Percentiles rank a stretch among this genome's conserved stretches.
These are phyloP conservation scores for Linepithema humile DNA, from an alignment of 1,140 invertebrate genomes.

Conservation along the genomic window DNA sequence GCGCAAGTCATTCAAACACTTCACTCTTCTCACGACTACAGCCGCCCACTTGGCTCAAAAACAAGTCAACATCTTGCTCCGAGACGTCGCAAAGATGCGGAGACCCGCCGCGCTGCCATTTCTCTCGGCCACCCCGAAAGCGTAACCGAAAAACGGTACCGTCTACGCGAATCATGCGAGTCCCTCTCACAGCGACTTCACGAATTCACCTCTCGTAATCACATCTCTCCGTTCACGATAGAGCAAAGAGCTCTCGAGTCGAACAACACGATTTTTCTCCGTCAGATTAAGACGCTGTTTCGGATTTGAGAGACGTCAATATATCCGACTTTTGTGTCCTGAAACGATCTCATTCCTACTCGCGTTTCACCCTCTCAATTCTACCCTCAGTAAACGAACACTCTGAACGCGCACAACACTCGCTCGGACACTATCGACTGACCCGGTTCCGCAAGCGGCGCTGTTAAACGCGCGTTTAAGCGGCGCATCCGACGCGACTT, in stretches of 20 bases:
- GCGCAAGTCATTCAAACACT: slow-evolving; percentile 53
- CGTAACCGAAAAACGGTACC: slow-evolving; percentile 23
- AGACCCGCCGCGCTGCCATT: slow-evolving; percentile 44
- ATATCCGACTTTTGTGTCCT: not conserved
- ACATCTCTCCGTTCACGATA: not conserved
- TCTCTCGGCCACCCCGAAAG: slow-evolving; percentile 24
- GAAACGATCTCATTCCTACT: not conserved
- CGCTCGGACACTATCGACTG: slow-evolving; percentile 73
- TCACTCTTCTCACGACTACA: slow-evolving; percentile 26
- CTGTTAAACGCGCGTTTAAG: slow-evolving; percentile 29
- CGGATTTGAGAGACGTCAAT: not conserved
- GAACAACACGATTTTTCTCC: not conserved
- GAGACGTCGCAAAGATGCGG: slow-evolving; percentile 32
- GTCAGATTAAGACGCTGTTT: not conserved
- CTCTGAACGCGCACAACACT: slow-evolving; percentile 47
- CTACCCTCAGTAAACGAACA: not conserved
- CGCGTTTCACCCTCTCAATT: not conserved
- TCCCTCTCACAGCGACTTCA: not conserved
- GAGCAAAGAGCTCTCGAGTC: not conserved
- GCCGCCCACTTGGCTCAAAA: slow-evolving; percentile 47
- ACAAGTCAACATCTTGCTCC: slow-evolving; percentile 25
- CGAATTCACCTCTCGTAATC: not conserved
- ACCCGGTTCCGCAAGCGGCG: slow-evolving; percentile 70
- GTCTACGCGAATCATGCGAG: not conserved
- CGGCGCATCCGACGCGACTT: not conserved